These are phyloP conservation scores for Agrilus planipennis DNA, from an alignment of 1,140 invertebrate genomes.

Conservation along the genomic window DNA sequence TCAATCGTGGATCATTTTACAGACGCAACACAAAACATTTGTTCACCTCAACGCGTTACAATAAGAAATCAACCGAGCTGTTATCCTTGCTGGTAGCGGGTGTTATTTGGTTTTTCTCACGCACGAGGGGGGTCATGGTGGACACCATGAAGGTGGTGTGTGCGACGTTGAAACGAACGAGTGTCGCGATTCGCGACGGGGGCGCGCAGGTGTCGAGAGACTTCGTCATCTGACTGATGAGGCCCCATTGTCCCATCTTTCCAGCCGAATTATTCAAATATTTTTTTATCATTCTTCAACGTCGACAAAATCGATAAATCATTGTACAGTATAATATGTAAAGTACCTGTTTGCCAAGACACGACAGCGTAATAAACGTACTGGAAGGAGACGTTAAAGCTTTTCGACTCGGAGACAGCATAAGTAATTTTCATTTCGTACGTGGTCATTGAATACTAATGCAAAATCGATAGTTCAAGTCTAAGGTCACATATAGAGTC, in stretches of 20 bases:
- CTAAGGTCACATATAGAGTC: no score
- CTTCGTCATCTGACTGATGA: constrained; percentile 16
- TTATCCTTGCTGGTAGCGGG: constrained; percentile 2
- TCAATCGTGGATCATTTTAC: no score
- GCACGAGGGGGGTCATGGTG: constrained; percentile 1
- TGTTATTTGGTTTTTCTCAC: constrained; percentile 6
- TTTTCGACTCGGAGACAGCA: no score
- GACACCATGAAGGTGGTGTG: neutral
- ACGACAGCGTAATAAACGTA: no score
- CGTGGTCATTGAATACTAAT: no score
- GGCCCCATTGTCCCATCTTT: constrained; percentile 9
- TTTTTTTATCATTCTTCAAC: constrained; percentile 9
- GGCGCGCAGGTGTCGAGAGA: constrained; percentile 17
- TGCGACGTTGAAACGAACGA: constrained; percentile 5
- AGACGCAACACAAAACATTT: no score
- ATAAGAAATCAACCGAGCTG: neutral
- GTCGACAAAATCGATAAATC: constrained; percentile 4
- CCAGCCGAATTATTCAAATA: constrained; percentile 17
- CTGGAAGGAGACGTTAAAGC: no score
- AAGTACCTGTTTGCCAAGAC: no score
- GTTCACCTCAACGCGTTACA: neutral
- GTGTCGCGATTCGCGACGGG: constrained; percentile 10
- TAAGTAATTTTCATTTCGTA: no score
- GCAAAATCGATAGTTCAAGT: no score
- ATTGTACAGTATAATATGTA: neutral